These are phyloP conservation scores for Kryptolebias ocellatus DNA, from an alignment of 2,797 vertebrate species.

Conservation along the genomic window DNA sequence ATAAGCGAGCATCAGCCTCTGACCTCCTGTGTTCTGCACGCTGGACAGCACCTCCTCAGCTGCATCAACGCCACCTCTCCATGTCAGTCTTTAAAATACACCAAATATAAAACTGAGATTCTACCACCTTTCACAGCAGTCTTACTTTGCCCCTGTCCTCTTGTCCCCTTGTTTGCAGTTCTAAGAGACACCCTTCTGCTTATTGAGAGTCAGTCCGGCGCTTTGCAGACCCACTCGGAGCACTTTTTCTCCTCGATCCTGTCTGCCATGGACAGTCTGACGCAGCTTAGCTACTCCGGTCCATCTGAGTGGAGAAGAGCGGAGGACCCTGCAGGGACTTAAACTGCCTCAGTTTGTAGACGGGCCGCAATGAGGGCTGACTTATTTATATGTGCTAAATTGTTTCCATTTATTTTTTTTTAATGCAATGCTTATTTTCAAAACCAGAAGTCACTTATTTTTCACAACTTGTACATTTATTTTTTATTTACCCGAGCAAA, in stretches of 20 bases:
- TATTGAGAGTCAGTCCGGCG: slow-evolving; percentile 84
- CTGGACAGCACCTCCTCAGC: slow-evolving; percentile 86
- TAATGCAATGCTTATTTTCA: not conserved
- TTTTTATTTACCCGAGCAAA: not conserved
- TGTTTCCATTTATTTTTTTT: not conserved
- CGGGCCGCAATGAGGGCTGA: not conserved
- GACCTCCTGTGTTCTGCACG: slow-evolving; percentile 84
- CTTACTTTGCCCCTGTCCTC: not conserved
- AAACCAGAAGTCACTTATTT: not conserved
- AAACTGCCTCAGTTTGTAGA: slow-evolving; percentile 2
- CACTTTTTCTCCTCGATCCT: slow-evolving; percentile 85
- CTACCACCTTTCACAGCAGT: not conserved
- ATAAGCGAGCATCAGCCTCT: slow-evolving; percentile 84
- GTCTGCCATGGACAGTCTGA: slow-evolving; percentile 80
- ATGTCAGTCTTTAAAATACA: slow-evolving; percentile 73
- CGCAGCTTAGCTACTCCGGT: slow-evolving; percentile 37
- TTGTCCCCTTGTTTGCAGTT: slow-evolving; percentile 72
- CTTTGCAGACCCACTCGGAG: slow-evolving; percentile 83
- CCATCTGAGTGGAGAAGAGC: slow-evolving; percentile 9
- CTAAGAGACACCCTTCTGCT: slow-evolving; percentile 85
- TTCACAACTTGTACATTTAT: not conserved
- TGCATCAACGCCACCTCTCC: slow-evolving; percentile 86
- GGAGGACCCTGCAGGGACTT: not conserved
- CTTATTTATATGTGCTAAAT: not conserved
- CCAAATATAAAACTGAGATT: not conserved